A percentile compares a stretch with the other conserved stretches of the same genome.
Evolutionary conservation across 2,797 vertebrate species (phyloP).

Genomic region (Takifugu rubripes): DNA sequence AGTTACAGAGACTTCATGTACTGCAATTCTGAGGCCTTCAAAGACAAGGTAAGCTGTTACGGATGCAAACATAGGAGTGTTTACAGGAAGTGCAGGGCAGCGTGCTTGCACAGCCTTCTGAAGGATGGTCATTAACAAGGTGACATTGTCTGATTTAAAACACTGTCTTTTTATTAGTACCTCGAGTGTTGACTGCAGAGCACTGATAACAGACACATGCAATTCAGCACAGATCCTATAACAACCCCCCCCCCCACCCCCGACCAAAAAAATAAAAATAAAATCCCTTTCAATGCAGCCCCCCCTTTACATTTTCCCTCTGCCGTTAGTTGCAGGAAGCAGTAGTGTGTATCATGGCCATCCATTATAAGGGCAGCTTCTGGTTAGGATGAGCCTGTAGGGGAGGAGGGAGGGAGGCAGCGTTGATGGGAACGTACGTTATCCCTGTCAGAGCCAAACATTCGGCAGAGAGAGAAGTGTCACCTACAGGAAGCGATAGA

Average conservation of each 20-base stretch:
- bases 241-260: conserved; percentile 5
- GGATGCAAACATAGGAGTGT: conserved; percentile 8
- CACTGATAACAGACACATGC: conserved; percentile 78
- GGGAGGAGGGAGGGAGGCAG: conserved; percentile 42
- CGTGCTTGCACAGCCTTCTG: conserved; percentile 15
- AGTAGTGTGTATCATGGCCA: conserved; percentile 66
- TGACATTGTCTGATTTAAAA: conserved; percentile 68
- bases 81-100: not conserved
- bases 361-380: conserved; percentile 77
- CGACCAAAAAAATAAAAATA: not conserved
- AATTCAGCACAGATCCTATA: conserved; percentile 36
- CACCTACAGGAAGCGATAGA: conserved; percentile 31
- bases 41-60: conserved; percentile 86
- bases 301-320: conserved; percentile 11
- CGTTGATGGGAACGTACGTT: conserved; percentile 55
- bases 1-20: conserved; percentile 94
- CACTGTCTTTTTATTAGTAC: conserved; percentile 68
- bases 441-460: conserved; percentile 46
- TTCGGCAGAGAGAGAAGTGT: conserved; percentile 26
- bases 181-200: conserved; percentile 67
- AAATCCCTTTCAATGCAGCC: conserved; percentile 7
- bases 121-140: conserved; percentile 36
- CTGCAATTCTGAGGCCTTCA: conserved; percentile 87
- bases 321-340: conserved; percentile 63
- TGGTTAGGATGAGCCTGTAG: conserved; percentile 58